These are phyloP conservation scores for Tokudaia tokunoshimensis DNA, from an alignment of 2,797 vertebrate genomes.

Conservation along the genomic window DNA sequence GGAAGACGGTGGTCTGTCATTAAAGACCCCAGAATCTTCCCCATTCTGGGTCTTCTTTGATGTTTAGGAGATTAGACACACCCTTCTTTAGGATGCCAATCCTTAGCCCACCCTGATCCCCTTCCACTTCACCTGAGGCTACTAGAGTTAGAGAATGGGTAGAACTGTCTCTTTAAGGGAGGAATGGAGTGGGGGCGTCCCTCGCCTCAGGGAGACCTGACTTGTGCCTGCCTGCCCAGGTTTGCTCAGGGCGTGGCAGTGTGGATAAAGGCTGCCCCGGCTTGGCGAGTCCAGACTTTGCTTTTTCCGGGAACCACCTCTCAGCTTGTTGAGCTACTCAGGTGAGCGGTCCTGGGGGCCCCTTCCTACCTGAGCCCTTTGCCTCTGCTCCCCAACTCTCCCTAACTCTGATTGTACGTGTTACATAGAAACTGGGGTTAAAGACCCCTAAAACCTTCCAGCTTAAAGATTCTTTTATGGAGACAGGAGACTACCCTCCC, in stretches of 20 bases:
- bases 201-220: conserved; percentile 54
- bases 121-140: neutral
- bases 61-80: neutral
- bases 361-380: neutral
- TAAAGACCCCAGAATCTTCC: neutral
- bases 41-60: neutral
- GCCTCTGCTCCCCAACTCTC: neutral
- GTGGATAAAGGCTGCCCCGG: conserved; percentile 60
- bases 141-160: neutral
- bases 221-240: conserved; percentile 80
- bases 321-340: neutral
- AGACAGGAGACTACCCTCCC: neutral
- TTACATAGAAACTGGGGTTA: neutral
- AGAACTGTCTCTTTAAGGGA: conserved; percentile 81
- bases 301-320: neutral
- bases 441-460: neutral
- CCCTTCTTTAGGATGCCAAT: no score
- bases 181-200: conserved; percentile 42
- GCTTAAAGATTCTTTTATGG: neutral
- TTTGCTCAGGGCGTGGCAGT: conserved; percentile 83
- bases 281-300: neutral
- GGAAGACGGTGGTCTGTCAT: neutral
- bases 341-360: conserved; percentile 68
- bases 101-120: neutral
- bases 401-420: no score